Base-by-base conservation (phyloP, 2,113 vertebrate species). In the Aspidoscelis tigris region DNA sequence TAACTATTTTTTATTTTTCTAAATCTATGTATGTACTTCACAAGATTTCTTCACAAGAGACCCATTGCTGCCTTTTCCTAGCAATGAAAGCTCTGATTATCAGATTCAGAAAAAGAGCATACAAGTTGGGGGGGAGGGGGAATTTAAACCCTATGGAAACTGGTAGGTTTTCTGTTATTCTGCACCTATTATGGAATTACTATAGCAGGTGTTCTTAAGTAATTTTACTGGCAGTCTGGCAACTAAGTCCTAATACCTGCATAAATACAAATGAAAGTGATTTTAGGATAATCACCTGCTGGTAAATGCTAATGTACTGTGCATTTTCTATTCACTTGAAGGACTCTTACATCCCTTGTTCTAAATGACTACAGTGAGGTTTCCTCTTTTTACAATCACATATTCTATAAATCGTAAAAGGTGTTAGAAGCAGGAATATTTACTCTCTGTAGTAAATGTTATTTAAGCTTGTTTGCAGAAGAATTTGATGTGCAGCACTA, bases 371-470 rank as follows among this genome's bases (percentile, higher is more conserved):
- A 87, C 71, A 65, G 44, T 33, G 81, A 50, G 72, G 39, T 58
- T 87, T 80, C 71, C 2, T 80, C 78, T 68, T 24, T 88, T 4
- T 24, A 33, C n/a, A 58, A 65, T 82, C 64, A 33, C 33, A 79
- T 80, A 77, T 86, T 65, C 78, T 43, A 76, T 81, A 77, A 87
- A 58, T 85, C 33, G 66, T 74, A 6, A 33, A 75, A 88, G n/a
- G 75, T 76, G 5, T 7, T 78, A 41, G 9, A 33, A 2, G 77
- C 7, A 7, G 64, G 3, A 12, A 72, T 33, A 33, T 58, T 76
- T 76, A 1, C 20, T 61, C 20, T 39, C 20, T 55, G 65, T 24
- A 66, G 65, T 66, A 12, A 26, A 7, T 24, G 20, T 50, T 9
- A 26, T 33, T 69, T 18, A 72, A 83, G 86, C 14, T 76, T 26